Base-by-base conservation (phyloP, 2,797 vertebrate genomes). In the Mionectes olivaceus region DNA sequence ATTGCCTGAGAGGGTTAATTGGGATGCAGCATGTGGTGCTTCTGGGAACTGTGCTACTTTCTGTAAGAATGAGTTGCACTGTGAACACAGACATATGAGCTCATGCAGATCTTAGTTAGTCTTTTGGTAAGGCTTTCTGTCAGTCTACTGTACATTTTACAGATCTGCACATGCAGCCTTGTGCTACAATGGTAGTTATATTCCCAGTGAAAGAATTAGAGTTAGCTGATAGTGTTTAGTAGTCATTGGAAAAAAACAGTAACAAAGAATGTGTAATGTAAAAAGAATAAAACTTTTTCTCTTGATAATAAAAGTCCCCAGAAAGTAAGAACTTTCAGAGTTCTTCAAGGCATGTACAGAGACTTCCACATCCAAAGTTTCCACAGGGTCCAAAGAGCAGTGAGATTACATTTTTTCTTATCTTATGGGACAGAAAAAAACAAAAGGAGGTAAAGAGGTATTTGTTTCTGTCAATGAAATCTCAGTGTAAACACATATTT, bases 11-110 rank as follows among this genome's bases (percentile, higher is more conserved):
- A 63, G 39, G 19, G 52, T 80, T 91, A 88, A 91, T 59, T 88
- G 30, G 27, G 52, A 88, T 80, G 47, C 68, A 77, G 22, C 1
- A 1, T 25, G 43, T 33, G 9, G 13, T 70, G 35, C 77, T 90
- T 83, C 50, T 74, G 89, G 44, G 76, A 93, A 32, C 53, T 85
- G 79, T 90, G 76, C 64, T 92, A 50, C 6, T 65, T 92, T 85
- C 64, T 52, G 13, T 39, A 55, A 63, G 44, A 75, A 70, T 61
- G 43, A 84, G 32, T 67, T 88, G 35, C 18, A 10, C 28, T 56
- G 32, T 79, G n/a, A 61, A 35, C 53, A 14, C 37, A 69, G 63
- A 49, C 27, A 7, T 22, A 32, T 2, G 23, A 80, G 43, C 19
- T 87, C 35, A 23, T 80, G 76, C 64, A 59, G 39, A 35, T 43